Evolutionary conservation across 2,888 invertebrate species (phyloP).

Genomic region (Metacarcinus magister): DNA sequence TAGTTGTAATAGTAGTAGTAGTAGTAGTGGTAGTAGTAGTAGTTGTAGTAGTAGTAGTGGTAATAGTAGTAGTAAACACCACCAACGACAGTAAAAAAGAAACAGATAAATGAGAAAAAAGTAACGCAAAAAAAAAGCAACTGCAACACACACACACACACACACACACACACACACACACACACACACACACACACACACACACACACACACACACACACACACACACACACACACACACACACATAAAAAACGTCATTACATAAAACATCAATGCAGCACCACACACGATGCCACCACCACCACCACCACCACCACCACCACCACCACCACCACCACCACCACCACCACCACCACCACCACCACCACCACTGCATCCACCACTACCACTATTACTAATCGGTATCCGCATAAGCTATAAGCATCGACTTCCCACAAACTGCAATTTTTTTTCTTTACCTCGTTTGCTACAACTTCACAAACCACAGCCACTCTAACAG

Average conservation of each 20-base stretch:
- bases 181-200: conserved; percentile 9
- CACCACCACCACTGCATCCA: not conserved
- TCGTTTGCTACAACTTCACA: no score
- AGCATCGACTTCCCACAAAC: not conserved
- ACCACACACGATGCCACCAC: no score
- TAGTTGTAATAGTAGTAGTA: not conserved
- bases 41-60: not conserved
- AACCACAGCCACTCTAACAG: no score
- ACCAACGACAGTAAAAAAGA: not conserved
- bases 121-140: not conserved
- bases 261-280: conserved; percentile 1
- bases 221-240: conserved; percentile 16
- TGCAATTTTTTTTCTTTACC: not conserved
- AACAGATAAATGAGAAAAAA: not conserved
- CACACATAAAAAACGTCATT: not conserved
- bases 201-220: conserved; percentile 26
- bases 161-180: not conserved
- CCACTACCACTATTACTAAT: not conserved
- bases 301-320: no score
- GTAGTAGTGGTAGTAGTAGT: not conserved
- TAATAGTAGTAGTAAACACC: not conserved
- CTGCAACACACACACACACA: no score
- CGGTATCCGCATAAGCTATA: conserved; percentile 26
- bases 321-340: no score
- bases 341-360: not conserved